phyloP scores from a whole-genome alignment of 2,113 vertebrate genomes.

The Chloebia gouldiae region DNA sequence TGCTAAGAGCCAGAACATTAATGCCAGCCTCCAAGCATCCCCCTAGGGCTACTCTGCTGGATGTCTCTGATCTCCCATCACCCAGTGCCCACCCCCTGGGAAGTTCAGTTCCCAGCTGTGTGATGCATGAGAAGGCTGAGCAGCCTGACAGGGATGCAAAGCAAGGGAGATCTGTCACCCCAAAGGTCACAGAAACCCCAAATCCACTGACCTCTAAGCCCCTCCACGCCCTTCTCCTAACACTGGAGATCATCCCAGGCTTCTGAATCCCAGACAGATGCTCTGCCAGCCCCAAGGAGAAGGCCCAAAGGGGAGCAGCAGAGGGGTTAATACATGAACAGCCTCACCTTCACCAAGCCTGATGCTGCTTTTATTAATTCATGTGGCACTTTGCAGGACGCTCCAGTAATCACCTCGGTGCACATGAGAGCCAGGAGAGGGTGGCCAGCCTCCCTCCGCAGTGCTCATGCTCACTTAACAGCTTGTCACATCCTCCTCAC shows the following conservation, averaged over 20 bases:
- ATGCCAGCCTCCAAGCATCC: background rate
- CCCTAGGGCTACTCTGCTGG: background rate
- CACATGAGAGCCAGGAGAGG: background rate
- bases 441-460: background rate
- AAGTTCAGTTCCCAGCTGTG: accelerated
- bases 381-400: conserved; percentile 9
- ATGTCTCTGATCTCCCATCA: background rate
- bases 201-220: background rate
- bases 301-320: background rate
- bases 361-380: conserved; percentile 15
- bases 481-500: conserved; percentile 58
- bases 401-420: conserved; percentile 7
- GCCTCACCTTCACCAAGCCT: background rate
- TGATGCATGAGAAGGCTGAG: background rate
- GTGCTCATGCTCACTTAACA: conserved; percentile 9
- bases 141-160: background rate
- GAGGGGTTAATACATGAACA: background rate
- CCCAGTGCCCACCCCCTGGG: background rate
- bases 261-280: accelerated
- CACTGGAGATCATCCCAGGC: background rate
- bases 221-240: background rate
- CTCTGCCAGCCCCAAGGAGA: background rate
- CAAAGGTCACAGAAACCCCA: background rate
- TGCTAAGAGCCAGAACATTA: background rate
- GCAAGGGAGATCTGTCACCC: background rate